A percentile compares a stretch with the other conserved stretches of the same genome.
Conservation (phyloP, 2,113 vertebrate species). For the Tachycineta bicolor region DNA sequence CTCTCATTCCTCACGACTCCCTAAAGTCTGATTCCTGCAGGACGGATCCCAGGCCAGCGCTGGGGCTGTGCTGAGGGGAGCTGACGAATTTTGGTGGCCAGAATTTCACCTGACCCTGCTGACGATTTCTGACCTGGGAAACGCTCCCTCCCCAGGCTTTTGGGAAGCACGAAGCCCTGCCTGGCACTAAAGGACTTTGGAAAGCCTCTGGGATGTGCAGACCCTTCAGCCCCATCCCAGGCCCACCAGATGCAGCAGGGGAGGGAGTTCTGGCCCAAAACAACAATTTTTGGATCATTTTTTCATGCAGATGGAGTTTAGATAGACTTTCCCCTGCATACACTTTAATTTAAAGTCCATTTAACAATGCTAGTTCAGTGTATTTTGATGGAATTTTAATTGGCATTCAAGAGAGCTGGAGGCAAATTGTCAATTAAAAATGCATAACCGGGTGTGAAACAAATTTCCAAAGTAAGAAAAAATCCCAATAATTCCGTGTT, state of each 20-base stretch:
- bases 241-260: background rate
- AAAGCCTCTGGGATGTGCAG: background rate
- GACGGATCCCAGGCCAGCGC: background rate
- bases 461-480: background rate
- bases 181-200: background rate
- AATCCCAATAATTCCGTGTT: background rate
- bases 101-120: background rate
- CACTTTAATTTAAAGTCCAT: background rate
- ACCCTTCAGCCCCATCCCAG: background rate
- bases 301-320: background rate
- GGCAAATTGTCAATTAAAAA: background rate
- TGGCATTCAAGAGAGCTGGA: background rate
- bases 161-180: background rate
- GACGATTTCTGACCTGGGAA: background rate
- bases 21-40: background rate
- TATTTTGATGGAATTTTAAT: constrained; percentile 4
- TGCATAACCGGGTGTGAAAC: background rate
- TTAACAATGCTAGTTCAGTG: background rate
- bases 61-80: background rate
- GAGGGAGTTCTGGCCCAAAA: background rate
- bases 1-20: background rate
- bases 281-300: background rate
- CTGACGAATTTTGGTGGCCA: background rate
- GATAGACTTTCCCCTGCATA: background rate
- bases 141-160: background rate